Base-by-base conservation (phyloP, 37 sponge, comb jelly and placozoan species). In the Agelas oroides region DNA sequence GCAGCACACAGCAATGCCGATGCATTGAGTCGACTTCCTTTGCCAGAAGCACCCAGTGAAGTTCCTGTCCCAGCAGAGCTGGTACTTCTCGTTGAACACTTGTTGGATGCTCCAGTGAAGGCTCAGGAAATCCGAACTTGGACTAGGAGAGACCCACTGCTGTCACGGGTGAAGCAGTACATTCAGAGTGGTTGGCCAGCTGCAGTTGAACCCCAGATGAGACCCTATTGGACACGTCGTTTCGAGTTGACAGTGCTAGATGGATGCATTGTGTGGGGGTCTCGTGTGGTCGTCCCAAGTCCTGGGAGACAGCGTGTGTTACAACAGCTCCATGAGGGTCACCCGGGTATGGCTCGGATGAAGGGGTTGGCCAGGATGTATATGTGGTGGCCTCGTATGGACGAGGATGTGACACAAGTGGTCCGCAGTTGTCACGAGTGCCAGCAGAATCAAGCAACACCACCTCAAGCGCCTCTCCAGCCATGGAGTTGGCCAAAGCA, bases 1-100 rank as follows among this genome's bases (percentile, higher is more conserved):
- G 40, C 32, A 39, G 67, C 65, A 39, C 65, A 79, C 35, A n/a
- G 21, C 17, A 79, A 79, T 79, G 80, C 80, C 23, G 80, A 79
- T 32, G 80, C 66, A 14, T 25, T 79, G 38, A 40, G 53, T 40
- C 2, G 73, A 5, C 53, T 72, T 12, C 73, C 73, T 5, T 2
- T 72, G 53, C 36, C n/a, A n/a, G n/a, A n/a, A n/a, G n/a, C n/a
- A n/a, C n/a, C n/a, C n/a, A n/a, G n/a, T n/a, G n/a, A n/a, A n/a
- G n/a, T n/a, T n/a, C n/a, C n/a, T n/a, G n/a, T n/a, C n/a, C n/a
- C n/a, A n/a, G n/a, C n/a, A n/a, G n/a, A n/a, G 41, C 73, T 24
- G 12, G 25, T 21, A n/a, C n/a, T 19, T 24, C 30, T 8, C 1
- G 24, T 12, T 72, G 73, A 72, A 53, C 53, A 38, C 1, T 46